phyloP scores from a whole-genome alignment of 2,113 vertebrate species.

The Polypterus bichir region DNA sequence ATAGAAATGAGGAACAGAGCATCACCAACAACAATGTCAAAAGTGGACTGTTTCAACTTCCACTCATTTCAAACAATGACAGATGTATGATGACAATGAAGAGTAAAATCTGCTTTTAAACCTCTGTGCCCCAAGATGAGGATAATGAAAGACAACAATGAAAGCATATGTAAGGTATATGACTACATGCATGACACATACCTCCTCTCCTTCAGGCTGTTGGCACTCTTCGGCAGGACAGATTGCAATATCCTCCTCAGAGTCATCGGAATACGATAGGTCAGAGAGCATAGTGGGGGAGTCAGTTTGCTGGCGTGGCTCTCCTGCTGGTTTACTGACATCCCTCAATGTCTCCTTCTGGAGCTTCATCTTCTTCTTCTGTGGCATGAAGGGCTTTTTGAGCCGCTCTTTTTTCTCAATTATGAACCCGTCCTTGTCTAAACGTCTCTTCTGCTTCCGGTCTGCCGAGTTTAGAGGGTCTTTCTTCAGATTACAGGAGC shows the following conservation, averaged over 20 bases:
- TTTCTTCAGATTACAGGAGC: conserved; percentile 46
- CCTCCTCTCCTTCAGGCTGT: conserved; percentile 91
- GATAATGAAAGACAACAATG: too few relatives aligned
- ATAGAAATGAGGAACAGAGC: too few relatives aligned
- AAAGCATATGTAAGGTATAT: too few relatives aligned
- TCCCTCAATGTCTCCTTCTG: conserved; percentile 50
- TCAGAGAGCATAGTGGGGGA: conserved; percentile 65
- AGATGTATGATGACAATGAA: too few relatives aligned
- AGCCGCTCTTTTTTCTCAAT: conserved; percentile 52
- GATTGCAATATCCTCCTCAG: conserved; percentile 78
- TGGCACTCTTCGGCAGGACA: conserved; percentile 83
- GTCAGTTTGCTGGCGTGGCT: conserved; percentile 46
- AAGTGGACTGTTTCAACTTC: too few relatives aligned
- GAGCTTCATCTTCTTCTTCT: conserved; percentile 70
- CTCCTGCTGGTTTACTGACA: conserved; percentile 42
- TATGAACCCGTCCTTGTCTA: conserved; percentile 54
- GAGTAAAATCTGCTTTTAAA: too few relatives aligned
- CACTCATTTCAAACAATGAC: too few relatives aligned
- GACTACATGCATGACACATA: conserved; percentile 35
- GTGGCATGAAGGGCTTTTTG: conserved; percentile 56
- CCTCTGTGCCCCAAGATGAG: too few relatives aligned
- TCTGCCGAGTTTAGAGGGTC: conserved; percentile 52
- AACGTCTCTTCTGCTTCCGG: conserved; percentile 70
- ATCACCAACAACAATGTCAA: too few relatives aligned
- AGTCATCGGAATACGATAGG: conserved; percentile 72